Evolutionary conservation across 2,888 invertebrate genomes (phyloP).

Genomic region (Sphaeridia pumilis): DNA sequence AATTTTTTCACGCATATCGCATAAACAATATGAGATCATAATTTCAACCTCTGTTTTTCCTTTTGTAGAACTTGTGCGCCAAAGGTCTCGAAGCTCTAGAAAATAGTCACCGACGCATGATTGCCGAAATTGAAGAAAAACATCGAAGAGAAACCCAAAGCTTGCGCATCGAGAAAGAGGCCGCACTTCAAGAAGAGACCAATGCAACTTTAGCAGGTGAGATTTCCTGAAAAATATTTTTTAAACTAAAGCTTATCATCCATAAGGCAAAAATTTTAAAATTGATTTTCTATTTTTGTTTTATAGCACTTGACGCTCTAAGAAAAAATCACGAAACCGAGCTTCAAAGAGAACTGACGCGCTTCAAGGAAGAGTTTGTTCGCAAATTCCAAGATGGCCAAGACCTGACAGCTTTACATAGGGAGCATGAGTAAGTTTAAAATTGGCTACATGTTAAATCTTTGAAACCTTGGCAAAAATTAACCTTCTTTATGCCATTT

Average conservation of each 20-base stretch:
- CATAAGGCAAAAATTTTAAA: too few species aligned
- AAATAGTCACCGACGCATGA: constrained; percentile 70
- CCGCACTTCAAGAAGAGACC: constrained; percentile 84
- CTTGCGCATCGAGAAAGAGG: constrained; percentile 70
- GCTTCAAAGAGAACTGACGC: constrained; percentile 77
- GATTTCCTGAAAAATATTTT: not conserved
- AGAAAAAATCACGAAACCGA: constrained; percentile 90
- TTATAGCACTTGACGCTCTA: constrained; percentile 78
- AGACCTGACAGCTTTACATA: constrained; percentile 52
- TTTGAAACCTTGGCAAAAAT: too few species aligned
- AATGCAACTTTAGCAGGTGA: constrained; percentile 70
- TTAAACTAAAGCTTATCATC: too few species aligned
- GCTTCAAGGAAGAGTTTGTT: constrained; percentile 79
- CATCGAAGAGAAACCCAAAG: constrained; percentile 74
- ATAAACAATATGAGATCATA: too few species aligned
- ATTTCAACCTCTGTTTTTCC: too few species aligned
- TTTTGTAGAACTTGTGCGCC: constrained; percentile 60
- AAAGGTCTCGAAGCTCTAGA: constrained; percentile 84
- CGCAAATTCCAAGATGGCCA: constrained; percentile 45
- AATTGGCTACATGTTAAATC: too few species aligned
- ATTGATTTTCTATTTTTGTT: too few species aligned
- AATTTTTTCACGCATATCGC: too few species aligned
- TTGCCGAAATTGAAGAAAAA: constrained; percentile 78
- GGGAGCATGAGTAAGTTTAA: constrained; percentile 54
- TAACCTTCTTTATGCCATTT: too few species aligned